Evolutionary conservation across 2,797 vertebrate genomes (phyloP).

Genomic region (Harpagifer antarcticus): DNA sequence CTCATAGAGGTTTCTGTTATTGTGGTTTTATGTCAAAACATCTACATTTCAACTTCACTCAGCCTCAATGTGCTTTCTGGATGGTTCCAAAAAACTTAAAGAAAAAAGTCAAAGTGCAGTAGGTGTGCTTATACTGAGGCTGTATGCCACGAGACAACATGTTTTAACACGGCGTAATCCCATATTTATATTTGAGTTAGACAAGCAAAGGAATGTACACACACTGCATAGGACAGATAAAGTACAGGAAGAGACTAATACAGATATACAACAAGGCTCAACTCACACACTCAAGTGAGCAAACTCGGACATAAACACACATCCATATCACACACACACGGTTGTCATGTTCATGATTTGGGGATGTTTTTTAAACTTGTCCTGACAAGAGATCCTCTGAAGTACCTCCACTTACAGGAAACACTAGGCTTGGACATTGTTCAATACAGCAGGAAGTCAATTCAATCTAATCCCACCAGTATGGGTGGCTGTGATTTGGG

Average conservation of each 20-base stretch:
- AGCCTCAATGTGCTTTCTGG: not conserved
- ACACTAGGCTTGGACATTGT: constrained; percentile 11
- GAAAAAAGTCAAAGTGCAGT: not conserved
- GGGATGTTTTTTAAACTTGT: constrained; percentile 9
- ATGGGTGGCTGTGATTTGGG: constrained; percentile 1
- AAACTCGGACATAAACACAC: too few relatives aligned
- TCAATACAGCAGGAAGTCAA: constrained; percentile 11
- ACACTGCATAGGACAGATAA: not conserved
- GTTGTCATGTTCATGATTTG: too few relatives aligned
- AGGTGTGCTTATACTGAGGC: not conserved
- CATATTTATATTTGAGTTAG: not conserved
- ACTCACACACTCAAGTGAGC: too few relatives aligned
- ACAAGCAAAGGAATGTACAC: constrained; percentile 6
- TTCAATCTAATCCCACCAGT: constrained; percentile 16
- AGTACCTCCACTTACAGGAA: constrained; percentile 26
- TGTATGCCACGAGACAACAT: constrained; percentile 3
- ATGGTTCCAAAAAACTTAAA: not conserved
- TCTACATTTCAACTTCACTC: not conserved
- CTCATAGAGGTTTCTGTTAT: not conserved
- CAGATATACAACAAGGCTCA: too few relatives aligned
- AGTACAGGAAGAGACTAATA: not conserved
- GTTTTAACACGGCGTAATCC: constrained; percentile 10
- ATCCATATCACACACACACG: too few relatives aligned
- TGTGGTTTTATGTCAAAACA: too few relatives aligned
- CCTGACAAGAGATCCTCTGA: constrained; percentile 17